Conservation (phyloP, 1,140 invertebrate genomes). For the Bombus superbus region DNA sequence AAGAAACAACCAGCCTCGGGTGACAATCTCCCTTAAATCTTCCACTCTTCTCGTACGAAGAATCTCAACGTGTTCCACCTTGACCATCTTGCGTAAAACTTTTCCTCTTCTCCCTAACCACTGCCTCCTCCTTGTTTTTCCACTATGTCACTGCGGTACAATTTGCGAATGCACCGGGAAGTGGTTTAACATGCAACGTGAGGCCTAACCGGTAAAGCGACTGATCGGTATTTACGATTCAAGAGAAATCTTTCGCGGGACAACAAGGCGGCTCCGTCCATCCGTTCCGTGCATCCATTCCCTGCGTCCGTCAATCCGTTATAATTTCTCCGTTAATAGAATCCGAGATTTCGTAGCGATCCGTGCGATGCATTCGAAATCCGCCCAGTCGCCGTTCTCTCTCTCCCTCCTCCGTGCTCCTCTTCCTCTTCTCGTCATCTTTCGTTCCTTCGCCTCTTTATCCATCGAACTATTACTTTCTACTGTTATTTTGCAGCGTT, state of each 20-base stretch:
- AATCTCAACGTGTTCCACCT: neutral
- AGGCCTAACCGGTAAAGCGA: slow-evolving; percentile 47
- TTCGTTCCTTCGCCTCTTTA: neutral
- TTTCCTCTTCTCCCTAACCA: neutral
- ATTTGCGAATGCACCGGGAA: slow-evolving; percentile 76
- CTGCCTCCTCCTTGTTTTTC: neutral
- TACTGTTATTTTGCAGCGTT: neutral
- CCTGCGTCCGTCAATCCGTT: slow-evolving; percentile 78
- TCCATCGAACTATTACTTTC: neutral
- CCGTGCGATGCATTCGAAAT: slow-evolving; percentile 77
- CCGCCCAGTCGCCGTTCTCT: slow-evolving; percentile 31
- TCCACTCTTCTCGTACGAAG: neutral
- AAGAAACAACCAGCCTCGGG: neutral
- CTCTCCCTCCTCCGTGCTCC: neutral
- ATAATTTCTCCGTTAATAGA: slow-evolving; percentile 83
- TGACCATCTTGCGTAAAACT: slow-evolving; percentile 33
- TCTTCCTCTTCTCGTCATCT: slow-evolving; percentile 13
- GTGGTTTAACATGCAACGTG: slow-evolving; percentile 77
- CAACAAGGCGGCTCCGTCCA: slow-evolving; percentile 66
- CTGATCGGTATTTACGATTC: slow-evolving; percentile 80
- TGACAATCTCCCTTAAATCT: slow-evolving; percentile 8
- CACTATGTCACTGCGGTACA: neutral
- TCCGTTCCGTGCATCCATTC: slow-evolving; percentile 63
- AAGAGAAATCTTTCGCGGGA: slow-evolving; percentile 78
- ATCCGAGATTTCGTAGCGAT: slow-evolving; percentile 80